A percentile compares a stretch with the other conserved stretches of the same genome.
Evolutionary conservation across 2,888 invertebrate species (phyloP).

Genomic region (Plutella xylostella): DNA sequence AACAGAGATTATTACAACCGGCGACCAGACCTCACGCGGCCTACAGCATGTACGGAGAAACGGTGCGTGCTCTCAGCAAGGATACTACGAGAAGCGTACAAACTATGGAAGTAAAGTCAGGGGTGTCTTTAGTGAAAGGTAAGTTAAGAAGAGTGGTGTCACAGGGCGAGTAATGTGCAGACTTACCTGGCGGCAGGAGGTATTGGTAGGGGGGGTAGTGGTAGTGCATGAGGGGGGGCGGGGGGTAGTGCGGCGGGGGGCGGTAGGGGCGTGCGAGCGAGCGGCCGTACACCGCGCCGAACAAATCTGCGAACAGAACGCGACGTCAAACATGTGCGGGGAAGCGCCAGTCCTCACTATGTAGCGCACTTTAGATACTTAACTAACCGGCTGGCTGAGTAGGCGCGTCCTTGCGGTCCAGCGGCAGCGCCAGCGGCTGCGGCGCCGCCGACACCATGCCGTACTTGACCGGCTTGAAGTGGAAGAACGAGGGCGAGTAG

Average conservation of each 20-base stretch:
- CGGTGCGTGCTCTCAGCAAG: neutral
- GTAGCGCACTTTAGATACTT: constrained; percentile 64
- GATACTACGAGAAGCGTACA: too few species aligned
- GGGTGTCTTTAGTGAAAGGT: too few species aligned
- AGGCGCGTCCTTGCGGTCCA: constrained; percentile 66
- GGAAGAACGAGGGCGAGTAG: constrained; percentile 92
- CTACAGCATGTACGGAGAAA: neutral
- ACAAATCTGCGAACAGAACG: constrained; percentile 62
- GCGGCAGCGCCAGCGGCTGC: constrained; percentile 48
- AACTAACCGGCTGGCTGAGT: constrained; percentile 70
- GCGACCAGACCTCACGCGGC: neutral
- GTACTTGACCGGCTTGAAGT: constrained; percentile 90
- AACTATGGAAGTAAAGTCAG: too few species aligned
- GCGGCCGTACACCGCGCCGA: constrained; percentile 43
- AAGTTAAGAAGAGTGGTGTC: neutral
- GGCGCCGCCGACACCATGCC: constrained; percentile 73
- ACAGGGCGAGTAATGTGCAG: constrained; percentile 19
- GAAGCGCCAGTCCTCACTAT: constrained; percentile 57
- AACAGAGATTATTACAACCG: neutral
- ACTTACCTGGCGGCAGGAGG: constrained; percentile 61
- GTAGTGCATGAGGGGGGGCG: constrained; percentile 63
- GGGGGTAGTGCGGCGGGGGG: constrained; percentile 61
- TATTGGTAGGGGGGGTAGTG: constrained; percentile 61
- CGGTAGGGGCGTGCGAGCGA: constrained; percentile 59
- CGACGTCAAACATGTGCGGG: constrained; percentile 35